A percentile compares a stretch with the other conserved stretches of the same genome.
Evolutionary conservation across 1,140 invertebrate genomes (phyloP).

Genomic region (Brachionus calyciflorus): DNA sequence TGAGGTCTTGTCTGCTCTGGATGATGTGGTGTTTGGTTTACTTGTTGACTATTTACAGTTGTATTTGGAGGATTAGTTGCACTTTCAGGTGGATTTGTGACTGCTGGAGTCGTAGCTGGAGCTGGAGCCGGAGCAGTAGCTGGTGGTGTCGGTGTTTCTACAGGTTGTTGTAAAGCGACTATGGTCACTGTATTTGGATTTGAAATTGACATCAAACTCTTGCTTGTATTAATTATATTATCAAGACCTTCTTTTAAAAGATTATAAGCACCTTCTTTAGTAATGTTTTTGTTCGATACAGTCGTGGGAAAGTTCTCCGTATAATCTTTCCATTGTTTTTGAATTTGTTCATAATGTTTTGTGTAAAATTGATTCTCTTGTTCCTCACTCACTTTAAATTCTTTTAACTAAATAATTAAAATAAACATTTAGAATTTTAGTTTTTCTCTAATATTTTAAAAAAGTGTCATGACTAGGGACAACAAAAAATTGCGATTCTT

Average conservation of each 20-base stretch:
- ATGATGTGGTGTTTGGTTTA: neutral
- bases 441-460: too few species aligned
- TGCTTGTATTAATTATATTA: slow-evolving; percentile 17
- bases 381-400: slow-evolving; percentile 10
- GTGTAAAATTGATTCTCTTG: neutral
- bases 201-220: neutral
- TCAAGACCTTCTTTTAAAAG: slow-evolving; percentile 17
- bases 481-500: too few species aligned
- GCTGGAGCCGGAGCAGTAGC: too few species aligned
- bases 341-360: slow-evolving; percentile 33
- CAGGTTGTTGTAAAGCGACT: slow-evolving; percentile 33
- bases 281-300: neutral
- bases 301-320: neutral
- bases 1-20: too few species aligned
- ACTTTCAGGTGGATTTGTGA: neutral
- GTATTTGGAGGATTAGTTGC: neutral
- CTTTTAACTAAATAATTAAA: slow-evolving; percentile 77
- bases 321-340: slow-evolving; percentile 46
- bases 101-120: neutral
- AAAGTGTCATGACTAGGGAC: too few species aligned
- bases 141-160: neutral
- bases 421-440: too few species aligned
- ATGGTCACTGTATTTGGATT: slow-evolving; percentile 12
- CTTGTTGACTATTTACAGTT: neutral
- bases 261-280: neutral